phyloP scores from a whole-genome alignment of 2,797 vertebrate species.

The Amphiprion clarkii region DNA sequence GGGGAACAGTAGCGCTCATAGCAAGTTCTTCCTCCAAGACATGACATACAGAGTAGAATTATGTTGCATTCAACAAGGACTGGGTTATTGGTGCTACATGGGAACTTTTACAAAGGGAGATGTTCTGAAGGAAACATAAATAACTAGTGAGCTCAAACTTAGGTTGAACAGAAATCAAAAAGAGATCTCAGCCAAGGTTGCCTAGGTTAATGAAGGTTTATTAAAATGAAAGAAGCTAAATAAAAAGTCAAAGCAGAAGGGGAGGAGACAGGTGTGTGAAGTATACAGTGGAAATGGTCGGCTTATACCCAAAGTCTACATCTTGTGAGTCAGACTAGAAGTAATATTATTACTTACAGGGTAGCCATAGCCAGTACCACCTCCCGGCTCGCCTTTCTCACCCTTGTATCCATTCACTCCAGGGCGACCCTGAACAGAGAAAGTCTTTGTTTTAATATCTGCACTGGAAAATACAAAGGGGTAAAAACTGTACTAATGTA shows the following conservation, averaged over 20 bases:
- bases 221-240: background rate
- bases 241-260: background rate
- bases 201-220: background rate
- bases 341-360: slow-evolving; percentile 83
- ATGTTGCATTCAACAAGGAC: background rate
- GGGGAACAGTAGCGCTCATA: too few species aligned
- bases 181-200: too few species aligned
- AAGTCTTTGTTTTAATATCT: background rate
- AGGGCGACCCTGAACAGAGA: slow-evolving; percentile 89
- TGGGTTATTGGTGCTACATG: background rate
- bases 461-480: background rate
- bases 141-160: background rate
- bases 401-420: slow-evolving; percentile 96
- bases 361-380: slow-evolving; percentile 73
- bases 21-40: background rate
- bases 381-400: slow-evolving; percentile 90
- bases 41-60: background rate
- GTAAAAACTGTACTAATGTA: background rate
- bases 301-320: too few species aligned
- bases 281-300: too few species aligned
- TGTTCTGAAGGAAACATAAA: background rate
- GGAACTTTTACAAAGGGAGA: background rate
- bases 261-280: too few species aligned
- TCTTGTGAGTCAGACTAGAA: too few species aligned
- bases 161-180: background rate